Evolutionary conservation across 2,113 vertebrate species (phyloP).

Genomic region (Rhegmatorhina hoffmannsi): DNA sequence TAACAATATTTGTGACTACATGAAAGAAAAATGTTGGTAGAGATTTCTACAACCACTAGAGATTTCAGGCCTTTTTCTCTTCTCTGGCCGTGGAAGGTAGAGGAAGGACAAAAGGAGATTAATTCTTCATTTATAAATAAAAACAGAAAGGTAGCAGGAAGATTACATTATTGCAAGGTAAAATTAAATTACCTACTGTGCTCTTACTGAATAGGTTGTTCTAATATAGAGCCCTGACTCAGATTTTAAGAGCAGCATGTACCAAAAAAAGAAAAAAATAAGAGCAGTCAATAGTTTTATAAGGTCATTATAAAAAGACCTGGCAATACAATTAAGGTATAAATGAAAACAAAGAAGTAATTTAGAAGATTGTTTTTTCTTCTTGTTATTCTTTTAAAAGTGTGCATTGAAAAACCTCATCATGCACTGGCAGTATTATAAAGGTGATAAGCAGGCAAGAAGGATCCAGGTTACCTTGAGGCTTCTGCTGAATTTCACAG

Average conservation of each 20-base stretch:
- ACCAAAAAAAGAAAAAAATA: not conserved
- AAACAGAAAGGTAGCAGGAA: slow-evolving; percentile 19
- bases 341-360: slow-evolving; percentile 2
- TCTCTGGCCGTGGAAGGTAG: not conserved
- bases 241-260: not conserved
- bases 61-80: not conserved
- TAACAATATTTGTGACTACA: not conserved
- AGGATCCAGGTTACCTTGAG: not conserved
- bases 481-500: not conserved
- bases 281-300: not conserved
- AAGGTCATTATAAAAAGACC: not conserved
- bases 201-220: not conserved
- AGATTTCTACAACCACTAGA: not conserved
- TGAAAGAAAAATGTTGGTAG: not conserved
- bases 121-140: not conserved
- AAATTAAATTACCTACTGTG: not conserved
- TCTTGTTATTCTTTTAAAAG: not conserved
- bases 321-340: not conserved
- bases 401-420: not conserved
- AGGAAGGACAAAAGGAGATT: not conserved
- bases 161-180: not conserved
- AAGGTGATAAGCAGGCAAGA: not conserved
- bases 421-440: not conserved
- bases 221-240: not conserved
- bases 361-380: not conserved